Evolutionary conservation across 2,888 invertebrate genomes (phyloP).

Genomic region (Pristionchus fissidentatus): DNA sequence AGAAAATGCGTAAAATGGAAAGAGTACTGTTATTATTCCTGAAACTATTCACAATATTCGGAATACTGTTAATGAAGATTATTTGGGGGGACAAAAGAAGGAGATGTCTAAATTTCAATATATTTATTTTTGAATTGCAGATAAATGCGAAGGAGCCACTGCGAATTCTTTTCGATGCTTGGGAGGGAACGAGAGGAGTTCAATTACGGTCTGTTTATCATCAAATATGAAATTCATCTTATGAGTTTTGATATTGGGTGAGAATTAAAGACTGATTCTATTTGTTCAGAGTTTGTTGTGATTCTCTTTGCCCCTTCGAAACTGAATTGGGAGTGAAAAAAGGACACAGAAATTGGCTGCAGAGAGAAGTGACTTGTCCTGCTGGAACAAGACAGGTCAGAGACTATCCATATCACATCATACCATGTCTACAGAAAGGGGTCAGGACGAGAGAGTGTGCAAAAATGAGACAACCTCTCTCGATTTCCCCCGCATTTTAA

Average conservation of each 20-base stretch:
- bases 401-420: not conserved
- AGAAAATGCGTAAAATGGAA: not conserved
- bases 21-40: not conserved
- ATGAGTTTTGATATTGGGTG: not conserved
- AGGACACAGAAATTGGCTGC: conserved; percentile 66
- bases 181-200: conserved; percentile 69
- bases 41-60: not conserved
- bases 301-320: conserved; percentile 67
- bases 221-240: too few species aligned
- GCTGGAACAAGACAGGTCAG: conserved; percentile 64
- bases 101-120: not conserved
- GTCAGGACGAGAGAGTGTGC: not conserved
- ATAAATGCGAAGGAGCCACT: conserved; percentile 50
- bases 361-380: conserved; percentile 65
- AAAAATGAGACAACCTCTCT: not conserved
- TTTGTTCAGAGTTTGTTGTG: conserved; percentile 70
- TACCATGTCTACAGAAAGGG: not conserved
- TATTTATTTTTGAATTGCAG: too few species aligned
- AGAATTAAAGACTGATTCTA: not conserved
- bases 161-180: conserved; percentile 60
- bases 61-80: not conserved
- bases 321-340: conserved; percentile 67
- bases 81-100: not conserved
- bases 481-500: not conserved
- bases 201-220: conserved; percentile 55